Conservation (phyloP, 2,113 vertebrate genomes). For the Potamarius usumacintae region DNA sequence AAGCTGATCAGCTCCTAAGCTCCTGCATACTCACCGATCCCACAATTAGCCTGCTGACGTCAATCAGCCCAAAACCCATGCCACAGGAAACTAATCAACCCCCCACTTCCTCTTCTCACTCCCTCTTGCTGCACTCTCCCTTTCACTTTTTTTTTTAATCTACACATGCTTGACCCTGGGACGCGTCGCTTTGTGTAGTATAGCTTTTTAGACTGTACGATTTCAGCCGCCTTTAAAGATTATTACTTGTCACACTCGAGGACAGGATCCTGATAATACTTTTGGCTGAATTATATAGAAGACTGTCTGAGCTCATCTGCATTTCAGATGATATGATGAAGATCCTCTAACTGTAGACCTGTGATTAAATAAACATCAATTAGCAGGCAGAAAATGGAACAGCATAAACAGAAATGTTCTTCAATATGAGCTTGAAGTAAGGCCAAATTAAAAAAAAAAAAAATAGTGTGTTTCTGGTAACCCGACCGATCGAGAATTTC, state of each 20-base stretch:
- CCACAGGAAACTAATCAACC: conserved; percentile 50
- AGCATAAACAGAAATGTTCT: not conserved
- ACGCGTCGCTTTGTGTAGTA: conserved; percentile 30
- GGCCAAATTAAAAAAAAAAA: too few relatives aligned
- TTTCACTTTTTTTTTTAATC: conserved; percentile 28
- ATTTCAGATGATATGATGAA: conserved; percentile 12
- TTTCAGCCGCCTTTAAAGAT: not conserved
- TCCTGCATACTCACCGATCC: conserved; percentile 24
- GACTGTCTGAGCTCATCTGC: not conserved
- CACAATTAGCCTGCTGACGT: conserved; percentile 45
- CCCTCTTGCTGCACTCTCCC: conserved; percentile 6
- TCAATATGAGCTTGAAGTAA: not conserved
- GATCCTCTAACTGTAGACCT: not conserved
- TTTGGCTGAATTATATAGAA: not conserved
- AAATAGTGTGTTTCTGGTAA: too few relatives aligned
- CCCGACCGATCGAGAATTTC: too few relatives aligned
- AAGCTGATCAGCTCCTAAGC: conserved; percentile 17
- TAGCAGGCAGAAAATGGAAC: not conserved
- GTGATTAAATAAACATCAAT: not conserved
- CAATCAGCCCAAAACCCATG: conserved; percentile 36
- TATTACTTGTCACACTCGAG: not conserved
- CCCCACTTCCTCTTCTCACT: conserved; percentile 27
- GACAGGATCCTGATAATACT: not conserved
- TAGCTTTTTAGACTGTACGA: not conserved
- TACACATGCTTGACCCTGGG: conserved; percentile 35